phyloP scores from a whole-genome alignment of 1,140 invertebrate species.

The Drosophila melanica region DNA sequence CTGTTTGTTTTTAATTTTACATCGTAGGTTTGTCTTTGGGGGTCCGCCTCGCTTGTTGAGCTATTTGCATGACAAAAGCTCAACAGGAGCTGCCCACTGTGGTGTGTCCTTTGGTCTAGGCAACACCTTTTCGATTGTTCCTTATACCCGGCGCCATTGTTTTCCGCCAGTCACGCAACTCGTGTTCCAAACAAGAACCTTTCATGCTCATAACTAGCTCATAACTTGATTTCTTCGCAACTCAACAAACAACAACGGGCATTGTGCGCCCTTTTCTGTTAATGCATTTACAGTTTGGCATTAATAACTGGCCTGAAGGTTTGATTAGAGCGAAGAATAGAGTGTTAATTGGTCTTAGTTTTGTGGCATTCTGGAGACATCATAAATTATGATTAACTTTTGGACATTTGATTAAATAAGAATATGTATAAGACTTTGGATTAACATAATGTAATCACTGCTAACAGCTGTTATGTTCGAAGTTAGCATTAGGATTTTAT shows the following conservation, averaged over 20 bases:
- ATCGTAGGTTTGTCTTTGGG: constrained; percentile 31
- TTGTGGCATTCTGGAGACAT: not conserved
- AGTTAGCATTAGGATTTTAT: too few species aligned
- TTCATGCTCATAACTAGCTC: constrained; percentile 46
- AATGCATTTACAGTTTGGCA: constrained; percentile 29
- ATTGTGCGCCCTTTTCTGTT: constrained; percentile 38
- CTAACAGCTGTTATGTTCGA: not conserved
- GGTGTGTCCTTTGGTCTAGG: constrained; percentile 39
- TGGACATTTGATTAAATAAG: not conserved
- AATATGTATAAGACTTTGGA: not conserved
- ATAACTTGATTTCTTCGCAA: constrained; percentile 52
- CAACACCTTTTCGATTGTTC: constrained; percentile 44
- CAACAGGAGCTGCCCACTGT: constrained; percentile 41
- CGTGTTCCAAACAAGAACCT: constrained; percentile 37
- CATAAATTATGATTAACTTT: constrained; percentile 2
- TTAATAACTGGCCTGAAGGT: constrained; percentile 23
- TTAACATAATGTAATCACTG: not conserved
- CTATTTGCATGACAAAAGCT: constrained; percentile 77
- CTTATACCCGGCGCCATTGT: constrained; percentile 19
- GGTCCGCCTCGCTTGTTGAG: constrained; percentile 57
- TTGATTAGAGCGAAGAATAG: constrained; percentile 17
- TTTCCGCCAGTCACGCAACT: constrained; percentile 56
- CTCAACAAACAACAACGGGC: constrained; percentile 37
- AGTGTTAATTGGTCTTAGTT: constrained; percentile 14
- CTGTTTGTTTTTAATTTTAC: constrained; percentile 73